phyloP scores from a whole-genome alignment of 2,888 invertebrate genomes.

The Chrysolina americana region DNA sequence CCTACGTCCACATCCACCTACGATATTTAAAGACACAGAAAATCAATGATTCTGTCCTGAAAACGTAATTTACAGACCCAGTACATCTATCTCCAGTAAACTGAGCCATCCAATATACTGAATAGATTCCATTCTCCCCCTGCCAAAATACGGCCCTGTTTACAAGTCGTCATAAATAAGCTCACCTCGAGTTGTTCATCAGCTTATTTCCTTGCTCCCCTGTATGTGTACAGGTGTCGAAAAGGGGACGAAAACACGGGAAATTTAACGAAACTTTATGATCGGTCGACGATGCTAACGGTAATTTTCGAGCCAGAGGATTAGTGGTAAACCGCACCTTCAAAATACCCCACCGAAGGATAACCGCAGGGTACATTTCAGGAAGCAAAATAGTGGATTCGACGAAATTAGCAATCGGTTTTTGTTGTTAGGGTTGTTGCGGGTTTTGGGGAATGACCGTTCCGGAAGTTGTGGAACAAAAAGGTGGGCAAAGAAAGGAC shows the following conservation, averaged over 20 bases:
- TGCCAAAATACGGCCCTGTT: not conserved
- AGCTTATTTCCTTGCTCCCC: conserved; percentile 30
- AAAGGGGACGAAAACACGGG: conserved; percentile 24
- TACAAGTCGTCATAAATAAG: conserved; percentile 35
- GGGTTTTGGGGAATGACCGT: not conserved
- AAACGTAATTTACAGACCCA: not conserved
- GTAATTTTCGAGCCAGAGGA: conserved; percentile 41
- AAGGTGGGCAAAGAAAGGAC: not conserved
- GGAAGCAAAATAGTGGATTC: not conserved
- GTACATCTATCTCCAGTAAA: too few relatives aligned
- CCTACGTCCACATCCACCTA: too few relatives aligned
- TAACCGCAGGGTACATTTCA: not conserved
- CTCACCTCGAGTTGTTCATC: conserved; percentile 29
- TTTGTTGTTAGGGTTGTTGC: conserved; percentile 11
- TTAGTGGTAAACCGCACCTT: conserved; percentile 29
- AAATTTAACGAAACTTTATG: conserved; percentile 56
- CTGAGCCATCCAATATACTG: too few relatives aligned
- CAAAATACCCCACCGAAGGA: conserved; percentile 5
- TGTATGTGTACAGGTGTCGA: conserved; percentile 29
- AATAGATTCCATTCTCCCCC: too few relatives aligned
- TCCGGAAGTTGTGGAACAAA: not conserved
- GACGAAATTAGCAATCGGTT: conserved; percentile 5
- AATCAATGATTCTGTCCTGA: too few relatives aligned
- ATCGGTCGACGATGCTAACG: conserved; percentile 49
- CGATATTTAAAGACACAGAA: too few relatives aligned